Evolutionary conservation across 2,113 vertebrate genomes (phyloP).

Genomic region (Eira barbara): DNA sequence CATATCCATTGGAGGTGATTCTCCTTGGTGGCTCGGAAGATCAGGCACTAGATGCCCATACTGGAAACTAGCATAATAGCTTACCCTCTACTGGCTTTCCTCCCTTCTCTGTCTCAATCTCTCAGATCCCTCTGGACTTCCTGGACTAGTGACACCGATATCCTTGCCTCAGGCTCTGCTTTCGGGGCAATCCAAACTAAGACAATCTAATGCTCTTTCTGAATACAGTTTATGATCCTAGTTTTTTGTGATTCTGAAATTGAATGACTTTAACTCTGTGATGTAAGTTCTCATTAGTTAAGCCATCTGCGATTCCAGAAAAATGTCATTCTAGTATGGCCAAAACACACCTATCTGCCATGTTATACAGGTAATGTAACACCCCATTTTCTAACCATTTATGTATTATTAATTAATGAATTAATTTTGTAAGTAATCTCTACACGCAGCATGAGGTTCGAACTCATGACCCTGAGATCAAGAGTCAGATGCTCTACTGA

Average conservation of each 20-base stretch:
- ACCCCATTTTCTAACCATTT: neutral
- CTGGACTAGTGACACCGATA: neutral
- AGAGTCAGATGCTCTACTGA: neutral
- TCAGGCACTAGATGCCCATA: neutral
- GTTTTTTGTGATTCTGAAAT: neutral
- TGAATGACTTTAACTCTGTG: neutral
- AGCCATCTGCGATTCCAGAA: neutral
- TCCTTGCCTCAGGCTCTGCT: constrained; percentile 5
- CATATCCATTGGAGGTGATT: neutral
- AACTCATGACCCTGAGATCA: neutral
- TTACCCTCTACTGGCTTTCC: neutral
- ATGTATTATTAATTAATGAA: neutral
- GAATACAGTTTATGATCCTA: neutral
- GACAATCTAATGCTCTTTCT: neutral
- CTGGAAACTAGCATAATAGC: neutral
- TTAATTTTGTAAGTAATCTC: neutral
- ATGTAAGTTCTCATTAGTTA: neutral
- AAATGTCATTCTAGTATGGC: neutral
- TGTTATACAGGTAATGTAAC: neutral
- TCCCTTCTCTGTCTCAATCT: neutral
- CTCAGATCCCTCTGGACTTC: neutral
- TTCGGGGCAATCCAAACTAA: neutral
- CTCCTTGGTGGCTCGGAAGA: neutral
- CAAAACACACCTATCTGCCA: neutral
- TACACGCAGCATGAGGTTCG: neutral